Evolutionary conservation across 2,888 invertebrate species (phyloP).

Genomic region (Beris morrisii): DNA sequence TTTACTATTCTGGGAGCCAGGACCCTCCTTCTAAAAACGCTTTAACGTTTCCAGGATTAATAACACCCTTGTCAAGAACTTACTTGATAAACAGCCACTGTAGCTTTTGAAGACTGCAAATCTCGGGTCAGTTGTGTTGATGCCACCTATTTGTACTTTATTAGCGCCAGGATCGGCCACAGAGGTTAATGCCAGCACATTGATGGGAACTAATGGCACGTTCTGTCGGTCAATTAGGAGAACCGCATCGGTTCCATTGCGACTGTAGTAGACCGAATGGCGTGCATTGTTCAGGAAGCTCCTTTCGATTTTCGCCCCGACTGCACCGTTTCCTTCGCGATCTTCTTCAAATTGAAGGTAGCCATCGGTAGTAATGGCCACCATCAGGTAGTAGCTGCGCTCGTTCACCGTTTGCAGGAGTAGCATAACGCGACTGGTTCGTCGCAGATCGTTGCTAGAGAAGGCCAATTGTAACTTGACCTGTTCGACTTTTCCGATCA

Average conservation of each 20-base stretch:
- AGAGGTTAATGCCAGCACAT: slow-evolving; percentile 69
- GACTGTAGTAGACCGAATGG: slow-evolving; percentile 71
- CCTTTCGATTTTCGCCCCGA: slow-evolving; percentile 74
- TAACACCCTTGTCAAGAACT: slow-evolving; percentile 52
- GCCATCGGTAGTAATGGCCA: slow-evolving; percentile 81
- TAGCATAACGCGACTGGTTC: slow-evolving; percentile 76
- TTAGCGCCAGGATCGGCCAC: slow-evolving; percentile 70
- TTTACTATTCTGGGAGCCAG: neutral
- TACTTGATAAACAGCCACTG: slow-evolving; percentile 88
- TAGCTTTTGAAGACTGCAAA: slow-evolving; percentile 83
- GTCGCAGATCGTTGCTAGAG: slow-evolving; percentile 77
- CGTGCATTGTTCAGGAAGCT: slow-evolving; percentile 79
- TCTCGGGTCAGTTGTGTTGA: slow-evolving; percentile 80
- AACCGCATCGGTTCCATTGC: slow-evolving; percentile 72
- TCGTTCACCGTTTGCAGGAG: slow-evolving; percentile 81
- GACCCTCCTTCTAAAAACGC: neutral
- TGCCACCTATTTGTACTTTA: slow-evolving; percentile 84
- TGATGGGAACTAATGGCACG: slow-evolving; percentile 69
- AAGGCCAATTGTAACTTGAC: slow-evolving; percentile 86
- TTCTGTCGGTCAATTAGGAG: slow-evolving; percentile 75
- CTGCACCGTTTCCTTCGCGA: slow-evolving; percentile 66
- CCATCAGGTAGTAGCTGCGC: slow-evolving; percentile 79
- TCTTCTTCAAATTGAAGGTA: slow-evolving; percentile 85
- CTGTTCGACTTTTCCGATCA: slow-evolving; percentile 71
- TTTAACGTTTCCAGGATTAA: slow-evolving; percentile 15